Conservation (phyloP, 2,797 vertebrate species). For the Tachyglossus aculeatus region DNA sequence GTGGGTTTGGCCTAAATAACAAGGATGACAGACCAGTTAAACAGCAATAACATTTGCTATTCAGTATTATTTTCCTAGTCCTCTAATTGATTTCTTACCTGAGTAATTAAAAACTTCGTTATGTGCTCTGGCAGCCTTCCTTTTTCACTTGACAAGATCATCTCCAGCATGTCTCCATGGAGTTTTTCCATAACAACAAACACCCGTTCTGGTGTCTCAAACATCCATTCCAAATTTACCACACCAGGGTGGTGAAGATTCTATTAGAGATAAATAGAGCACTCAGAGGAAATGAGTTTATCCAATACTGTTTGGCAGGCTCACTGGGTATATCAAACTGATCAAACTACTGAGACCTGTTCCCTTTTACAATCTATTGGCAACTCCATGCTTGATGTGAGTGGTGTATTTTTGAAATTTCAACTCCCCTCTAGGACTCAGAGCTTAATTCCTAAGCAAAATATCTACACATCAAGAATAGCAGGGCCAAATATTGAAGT, state of each 20-base stretch:
- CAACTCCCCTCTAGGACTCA: slow-evolving; percentile 36
- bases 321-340: slow-evolving; percentile 48
- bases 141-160: slow-evolving; percentile 97
- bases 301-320: slow-evolving; percentile 48
- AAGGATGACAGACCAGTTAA: slow-evolving; percentile 47
- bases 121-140: slow-evolving; percentile 93
- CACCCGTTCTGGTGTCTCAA: slow-evolving; percentile 93
- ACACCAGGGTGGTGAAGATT: slow-evolving; percentile 93
- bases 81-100: slow-evolving; percentile 79
- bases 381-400: slow-evolving; percentile 62
- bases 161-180: slow-evolving; percentile 97
- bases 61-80: slow-evolving; percentile 36
- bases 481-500: too few species aligned
- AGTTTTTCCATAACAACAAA: slow-evolving; percentile 99
- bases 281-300: slow-evolving; percentile 61
- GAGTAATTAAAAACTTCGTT: slow-evolving; percentile 94
- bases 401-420: slow-evolving; percentile 50
- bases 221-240: slow-evolving; percentile 98
- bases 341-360: slow-evolving; percentile 35
- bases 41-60: slow-evolving; percentile 48
- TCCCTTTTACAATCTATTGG: slow-evolving; percentile 49
- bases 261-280: slow-evolving; percentile 77
- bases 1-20: neutral
- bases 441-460: too few species aligned
- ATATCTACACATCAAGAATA: too few species aligned